Percentiles rank a stretch among this genome's conserved stretches.
Conservation (phyloP, 2,113 vertebrate genomes). For the Motacilla tschutschensis region DNA sequence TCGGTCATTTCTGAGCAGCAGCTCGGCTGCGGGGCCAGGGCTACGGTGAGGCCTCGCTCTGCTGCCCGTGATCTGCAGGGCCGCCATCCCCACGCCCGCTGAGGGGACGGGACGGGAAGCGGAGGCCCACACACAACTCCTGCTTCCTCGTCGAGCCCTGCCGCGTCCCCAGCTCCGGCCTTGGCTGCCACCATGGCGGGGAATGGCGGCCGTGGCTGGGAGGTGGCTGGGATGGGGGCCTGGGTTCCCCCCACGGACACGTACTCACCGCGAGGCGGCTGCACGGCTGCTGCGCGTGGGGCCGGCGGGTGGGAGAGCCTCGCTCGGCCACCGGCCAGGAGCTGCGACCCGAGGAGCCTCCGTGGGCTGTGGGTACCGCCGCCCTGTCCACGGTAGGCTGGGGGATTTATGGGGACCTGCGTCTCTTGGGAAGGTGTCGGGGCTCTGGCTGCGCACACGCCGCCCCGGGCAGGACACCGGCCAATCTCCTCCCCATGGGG, state of each 20-base stretch:
- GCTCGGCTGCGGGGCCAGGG: background rate
- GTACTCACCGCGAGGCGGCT: conserved; percentile 19
- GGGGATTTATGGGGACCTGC: conserved; percentile 2
- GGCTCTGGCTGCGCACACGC: conserved; percentile 31
- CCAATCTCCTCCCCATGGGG: conserved; percentile 61
- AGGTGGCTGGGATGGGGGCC: background rate
- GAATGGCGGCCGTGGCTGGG: background rate
- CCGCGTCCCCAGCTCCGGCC: background rate
- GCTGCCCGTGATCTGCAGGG: background rate
- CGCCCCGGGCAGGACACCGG: conserved; percentile 19
- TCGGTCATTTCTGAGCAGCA: background rate
- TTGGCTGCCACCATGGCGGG: rapidly evolving
- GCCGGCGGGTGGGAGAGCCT: background rate
- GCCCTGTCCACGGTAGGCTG: background rate
- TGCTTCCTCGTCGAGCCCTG: background rate
- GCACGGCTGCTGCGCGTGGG: background rate
- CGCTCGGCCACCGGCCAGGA: background rate
- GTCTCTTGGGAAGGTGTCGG: conserved; percentile 7
- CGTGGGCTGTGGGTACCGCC: background rate
- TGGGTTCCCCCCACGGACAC: background rate
- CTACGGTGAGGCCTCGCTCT: background rate
- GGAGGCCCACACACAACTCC: background rate
- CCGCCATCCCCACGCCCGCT: background rate
- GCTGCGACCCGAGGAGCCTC: background rate
- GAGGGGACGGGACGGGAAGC: background rate